phyloP scores from a whole-genome alignment of 2,888 invertebrate species.

The Yponomeuta plumbellus region DNA sequence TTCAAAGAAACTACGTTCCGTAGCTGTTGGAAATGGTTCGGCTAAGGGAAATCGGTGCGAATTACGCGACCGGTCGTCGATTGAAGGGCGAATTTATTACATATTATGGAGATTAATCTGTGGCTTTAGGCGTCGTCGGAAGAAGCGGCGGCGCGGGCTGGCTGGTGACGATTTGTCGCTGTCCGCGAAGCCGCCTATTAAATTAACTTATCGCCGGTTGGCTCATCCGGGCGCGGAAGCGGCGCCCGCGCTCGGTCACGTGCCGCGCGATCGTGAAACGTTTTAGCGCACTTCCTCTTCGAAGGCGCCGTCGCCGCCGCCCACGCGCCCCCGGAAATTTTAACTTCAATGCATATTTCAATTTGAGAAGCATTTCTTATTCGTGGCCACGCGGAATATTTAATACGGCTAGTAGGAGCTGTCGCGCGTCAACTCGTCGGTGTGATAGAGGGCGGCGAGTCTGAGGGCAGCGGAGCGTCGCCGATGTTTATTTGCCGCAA shows the following conservation, averaged over 20 bases:
- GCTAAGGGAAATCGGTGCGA: conserved; percentile 7
- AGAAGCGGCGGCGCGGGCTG: conserved; percentile 29
- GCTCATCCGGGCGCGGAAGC: conserved; percentile 18
- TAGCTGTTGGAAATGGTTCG: neutral
- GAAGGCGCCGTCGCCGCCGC: conserved; percentile 36
- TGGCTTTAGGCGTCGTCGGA: conserved; percentile 24
- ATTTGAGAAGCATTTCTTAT: conserved; percentile 12
- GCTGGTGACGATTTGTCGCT: conserved; percentile 34
- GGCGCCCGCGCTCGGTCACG: conserved; percentile 42
- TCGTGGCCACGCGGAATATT: conserved; percentile 6
- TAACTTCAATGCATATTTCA: conserved; percentile 16
- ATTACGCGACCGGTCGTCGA: conserved; percentile 12
- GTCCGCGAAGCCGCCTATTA: conserved; percentile 30
- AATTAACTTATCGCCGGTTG: conserved; percentile 31
- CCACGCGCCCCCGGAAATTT: conserved; percentile 15
- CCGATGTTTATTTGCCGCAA: conserved; percentile 40
- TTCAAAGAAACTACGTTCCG: neutral
- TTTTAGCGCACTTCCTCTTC: conserved; percentile 63
- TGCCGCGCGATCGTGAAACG: conserved; percentile 56
- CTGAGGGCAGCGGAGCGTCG: conserved; percentile 20
- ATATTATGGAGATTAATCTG: conserved; percentile 34
- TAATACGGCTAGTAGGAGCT: neutral
- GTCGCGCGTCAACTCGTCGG: neutral
- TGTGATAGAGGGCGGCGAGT: neutral
- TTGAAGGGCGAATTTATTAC: conserved; percentile 29